Evolutionary conservation across 2,797 vertebrate genomes (phyloP), one percentile per base, ranked within the genome.

Genomic region (Lates japonicus): DNA sequence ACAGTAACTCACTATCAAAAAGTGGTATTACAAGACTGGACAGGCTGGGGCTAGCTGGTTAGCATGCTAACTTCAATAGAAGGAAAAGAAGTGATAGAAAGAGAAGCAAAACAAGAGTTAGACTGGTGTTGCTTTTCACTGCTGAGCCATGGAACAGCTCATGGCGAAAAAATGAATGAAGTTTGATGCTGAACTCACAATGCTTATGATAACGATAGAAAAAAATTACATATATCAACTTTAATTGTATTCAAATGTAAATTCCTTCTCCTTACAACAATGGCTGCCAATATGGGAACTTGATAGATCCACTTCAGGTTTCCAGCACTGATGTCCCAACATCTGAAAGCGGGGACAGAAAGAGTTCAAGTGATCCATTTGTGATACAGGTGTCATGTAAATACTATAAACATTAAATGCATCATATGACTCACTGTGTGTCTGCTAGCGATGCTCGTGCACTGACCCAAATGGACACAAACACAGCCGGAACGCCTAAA

Each of bases 401-500:
- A 55, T 29, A 63, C 25, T 10, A 25, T 19, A 58, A 8, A 62
- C 9, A 29, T 20, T 5, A 37, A 73, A 52, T 1, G 1, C 7
- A 46, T 72, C 39, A 39, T 7, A 55, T 63, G 87, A 98, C 97
- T 48, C 93, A 98, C 97, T 98, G 96, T 7, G 97, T 98, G 76
- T 98, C 97, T 0, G 97, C 97, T 81, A 98, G 86, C 0, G 97
- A 97, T 2, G 96, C 97, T 80, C 97, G 96, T 42, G 95, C 96
- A 0, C 97, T 97, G 87, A 97, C 97, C 97, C 97, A 98, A 62
- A 97, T 25, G 1, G 97, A 97, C 81, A 98, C 97, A 74, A 98
- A 97, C 81, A 98, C 96, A 19, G 96, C 97, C 1, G 97, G 97
- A 76, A 97, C 90, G 64, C 97, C 97, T 98, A 59, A 10, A 8